Evolutionary conservation across 2,113 vertebrate genomes (phyloP).

Genomic region (Bufo gargarizans): DNA sequence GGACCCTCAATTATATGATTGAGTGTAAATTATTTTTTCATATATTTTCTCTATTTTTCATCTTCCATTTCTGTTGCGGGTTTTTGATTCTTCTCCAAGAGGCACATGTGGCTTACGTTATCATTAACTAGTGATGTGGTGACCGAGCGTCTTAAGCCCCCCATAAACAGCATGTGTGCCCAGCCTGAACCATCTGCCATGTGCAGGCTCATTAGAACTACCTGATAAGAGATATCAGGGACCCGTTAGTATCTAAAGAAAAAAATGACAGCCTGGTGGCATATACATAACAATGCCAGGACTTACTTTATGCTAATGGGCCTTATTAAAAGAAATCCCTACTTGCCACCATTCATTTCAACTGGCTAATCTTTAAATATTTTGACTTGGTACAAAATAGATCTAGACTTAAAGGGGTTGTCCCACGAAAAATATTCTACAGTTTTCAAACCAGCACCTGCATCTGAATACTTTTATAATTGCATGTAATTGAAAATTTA

Average conservation of each 20-base stretch:
- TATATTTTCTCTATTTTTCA: not conserved
- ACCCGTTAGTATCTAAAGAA: conserved; percentile 30
- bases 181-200: conserved; percentile 28
- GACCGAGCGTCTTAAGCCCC: not conserved
- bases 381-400: not conserved
- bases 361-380: not conserved
- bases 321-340: not conserved
- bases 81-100: not conserved
- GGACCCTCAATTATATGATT: too few species aligned
- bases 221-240: conserved; percentile 26
- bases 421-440: too few species aligned
- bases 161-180: conserved; percentile 11
- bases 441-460: too few species aligned
- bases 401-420: too few species aligned
- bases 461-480: too few species aligned
- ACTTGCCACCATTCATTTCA: not conserved
- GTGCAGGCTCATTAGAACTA: conserved; percentile 10
- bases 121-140: conserved; percentile 17
- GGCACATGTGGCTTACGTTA: not conserved
- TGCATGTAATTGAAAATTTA: too few species aligned
- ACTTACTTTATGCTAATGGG: conserved; percentile 8
- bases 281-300: conserved; percentile 37
- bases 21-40: not conserved
- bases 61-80: not conserved
- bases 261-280: conserved; percentile 16